Evolutionary conservation across 2,797 vertebrate genomes (phyloP).

Genomic region (Ibycter americanus): DNA sequence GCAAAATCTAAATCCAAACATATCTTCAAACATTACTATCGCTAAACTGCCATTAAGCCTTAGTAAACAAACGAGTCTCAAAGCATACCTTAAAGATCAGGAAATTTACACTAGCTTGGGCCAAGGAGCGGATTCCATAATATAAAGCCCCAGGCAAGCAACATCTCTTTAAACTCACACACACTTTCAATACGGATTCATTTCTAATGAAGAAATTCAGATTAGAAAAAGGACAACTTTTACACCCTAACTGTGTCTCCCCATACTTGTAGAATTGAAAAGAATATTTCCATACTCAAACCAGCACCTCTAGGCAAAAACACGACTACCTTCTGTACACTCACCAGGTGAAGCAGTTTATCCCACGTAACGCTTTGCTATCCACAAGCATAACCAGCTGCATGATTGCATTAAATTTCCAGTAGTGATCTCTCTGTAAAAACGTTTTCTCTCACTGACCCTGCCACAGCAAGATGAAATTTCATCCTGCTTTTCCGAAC

Average conservation of each 20-base stretch:
- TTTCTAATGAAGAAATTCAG: neutral
- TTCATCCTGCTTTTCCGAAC: neutral
- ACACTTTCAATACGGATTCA: neutral
- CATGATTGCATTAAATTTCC: neutral
- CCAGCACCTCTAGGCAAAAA: neutral
- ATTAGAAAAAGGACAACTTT: neutral
- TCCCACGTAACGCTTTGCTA: neutral
- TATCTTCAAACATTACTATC: neutral
- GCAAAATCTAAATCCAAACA: neutral
- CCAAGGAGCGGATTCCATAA: neutral
- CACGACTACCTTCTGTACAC: neutral
- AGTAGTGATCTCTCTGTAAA: neutral
- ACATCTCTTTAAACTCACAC: neutral
- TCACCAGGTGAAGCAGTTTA: neutral
- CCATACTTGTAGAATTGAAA: neutral
- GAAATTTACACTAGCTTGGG: neutral
- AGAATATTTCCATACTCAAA: neutral
- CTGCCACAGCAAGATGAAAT: neutral
- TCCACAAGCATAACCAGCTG: neutral
- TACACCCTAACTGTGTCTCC: neutral
- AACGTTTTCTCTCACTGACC: neutral
- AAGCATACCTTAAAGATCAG: neutral
- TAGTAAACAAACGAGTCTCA: neutral
- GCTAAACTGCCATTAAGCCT: neutral
- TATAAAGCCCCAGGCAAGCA: neutral